phyloP scores from a whole-genome alignment of 2,113 vertebrate species.

The Oophaga pumilio region DNA sequence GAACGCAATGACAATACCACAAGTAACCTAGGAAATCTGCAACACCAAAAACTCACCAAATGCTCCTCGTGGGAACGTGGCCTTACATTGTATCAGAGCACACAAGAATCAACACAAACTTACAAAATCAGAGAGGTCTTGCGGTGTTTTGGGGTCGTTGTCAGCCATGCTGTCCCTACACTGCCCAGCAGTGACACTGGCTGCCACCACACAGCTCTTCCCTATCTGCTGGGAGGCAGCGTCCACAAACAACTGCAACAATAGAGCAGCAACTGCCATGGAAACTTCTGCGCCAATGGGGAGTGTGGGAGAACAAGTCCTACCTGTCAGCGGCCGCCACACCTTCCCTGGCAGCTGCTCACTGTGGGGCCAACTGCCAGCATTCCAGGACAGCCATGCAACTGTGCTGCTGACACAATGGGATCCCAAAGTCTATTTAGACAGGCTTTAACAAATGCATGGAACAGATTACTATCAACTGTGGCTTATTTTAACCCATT shows the following conservation, averaged over 20 bases:
- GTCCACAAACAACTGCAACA: conserved; percentile 38
- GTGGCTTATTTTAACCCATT: no score
- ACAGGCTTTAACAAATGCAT: no score
- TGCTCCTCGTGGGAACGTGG: no score
- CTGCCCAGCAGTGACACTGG: background rate
- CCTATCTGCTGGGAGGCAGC: conserved; percentile 2
- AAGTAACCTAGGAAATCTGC: no score
- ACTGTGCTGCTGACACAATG: background rate
- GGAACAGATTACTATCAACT: no score
- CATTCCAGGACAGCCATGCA: background rate
- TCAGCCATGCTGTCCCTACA: conserved; percentile 57
- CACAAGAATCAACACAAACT: conserved; percentile 41
- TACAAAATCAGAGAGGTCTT: conserved; percentile 62
- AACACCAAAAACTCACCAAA: no score
- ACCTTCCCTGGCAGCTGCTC: background rate
- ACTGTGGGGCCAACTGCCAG: background rate
- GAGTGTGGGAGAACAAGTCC: background rate
- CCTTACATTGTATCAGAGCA: background rate
- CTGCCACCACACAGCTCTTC: background rate
- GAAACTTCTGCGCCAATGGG: conserved; percentile 35
- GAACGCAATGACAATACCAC: no score
- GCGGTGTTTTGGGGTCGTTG: background rate
- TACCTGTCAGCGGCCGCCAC: conserved; percentile 12
- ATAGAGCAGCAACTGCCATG: conserved; percentile 2
- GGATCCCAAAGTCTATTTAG: background rate